Base-by-base conservation (phyloP, 2,888 invertebrate genomes). In the Arrhopalites spinosus region DNA sequence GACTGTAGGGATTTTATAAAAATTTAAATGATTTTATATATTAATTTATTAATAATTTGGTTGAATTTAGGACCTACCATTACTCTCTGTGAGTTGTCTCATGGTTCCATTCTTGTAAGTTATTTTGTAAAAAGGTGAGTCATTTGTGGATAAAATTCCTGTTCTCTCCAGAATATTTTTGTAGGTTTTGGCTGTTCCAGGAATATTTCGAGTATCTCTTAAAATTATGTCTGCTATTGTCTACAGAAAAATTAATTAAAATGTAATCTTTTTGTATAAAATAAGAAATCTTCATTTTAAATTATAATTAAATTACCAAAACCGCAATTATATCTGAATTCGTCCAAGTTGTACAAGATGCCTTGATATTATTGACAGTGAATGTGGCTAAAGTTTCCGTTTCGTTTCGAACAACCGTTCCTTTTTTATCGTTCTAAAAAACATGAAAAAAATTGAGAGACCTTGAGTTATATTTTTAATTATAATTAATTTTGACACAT, bases 91-190 rank as follows among this genome's bases (percentile, higher is more conserved):
- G 8, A 63, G 17, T n/a, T 63, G 30, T 20, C 72, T 5, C 36
- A 61, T 61, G 0, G 45, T 72, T n/a, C 72, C 72, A 45, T 72
- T 63, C 30, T 61, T 25, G 47, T 36, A 72, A 45, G 45, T 72
- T 1, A 72, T 63, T 7, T 25, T 63, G 8, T 61, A 29, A 59
- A 63, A 63, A 15, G 72, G 63, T 59, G 64, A 5, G 11, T 11
- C 27, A 8, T 23, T 64, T 13, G 17, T 27, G 8, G 3, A 8
- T 8, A 23, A 50, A 13, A 2, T 17, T 3, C 15, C 15, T 3
- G 7, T n/a, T 17, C 50, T n/a, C 3, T 8, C 50, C 15, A 50
- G 17, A 20, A 50, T 50, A 50, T 2, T 50, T n/a, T 50, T 50
- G 15, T 15, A n/a, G 50, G 15, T 3, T 20, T 5, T 5, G 3